A percentile compares a stretch with the other conserved stretches of the same genome.
Conservation (phyloP, 2,888 invertebrate species). For the Drosophila tanythrix region DNA sequence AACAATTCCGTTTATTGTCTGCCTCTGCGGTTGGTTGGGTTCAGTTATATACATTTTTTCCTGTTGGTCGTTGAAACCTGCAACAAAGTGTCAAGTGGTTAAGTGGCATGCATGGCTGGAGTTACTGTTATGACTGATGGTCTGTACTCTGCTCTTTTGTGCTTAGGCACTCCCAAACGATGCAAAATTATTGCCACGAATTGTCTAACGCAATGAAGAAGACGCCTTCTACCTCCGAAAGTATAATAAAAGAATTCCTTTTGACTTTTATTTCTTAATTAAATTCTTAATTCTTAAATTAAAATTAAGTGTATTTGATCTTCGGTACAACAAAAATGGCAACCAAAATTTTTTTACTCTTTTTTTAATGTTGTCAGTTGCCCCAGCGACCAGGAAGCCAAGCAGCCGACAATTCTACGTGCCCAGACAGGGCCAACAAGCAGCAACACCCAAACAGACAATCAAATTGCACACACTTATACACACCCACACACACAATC, state of each 20-base stretch:
- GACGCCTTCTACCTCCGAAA: too few relatives aligned
- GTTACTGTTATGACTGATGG: slow-evolving; percentile 9
- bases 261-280: neutral
- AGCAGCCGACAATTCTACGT: slow-evolving; percentile 67
- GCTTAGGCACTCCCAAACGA: neutral
- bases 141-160: neutral
- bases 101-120: slow-evolving; percentile 57
- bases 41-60: neutral
- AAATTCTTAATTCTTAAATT: neutral
- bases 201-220: neutral
- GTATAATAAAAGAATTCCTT: neutral
- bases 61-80: neutral
- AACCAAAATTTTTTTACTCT: neutral
- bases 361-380: slow-evolving; percentile 32
- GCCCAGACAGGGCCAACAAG: slow-evolving; percentile 46
- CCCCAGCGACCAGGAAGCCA: slow-evolving; percentile 53
- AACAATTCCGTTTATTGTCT: slow-evolving; percentile 60
- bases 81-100: slow-evolving; percentile 66
- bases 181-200: neutral
- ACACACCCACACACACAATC: neutral
- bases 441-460: slow-evolving; percentile 46
- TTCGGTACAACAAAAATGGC: too few relatives aligned
- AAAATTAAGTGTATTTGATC: slow-evolving; percentile 8
- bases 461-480: slow-evolving; percentile 39
- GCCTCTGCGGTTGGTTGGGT: neutral